Conservation (phyloP, 2,797 vertebrate genomes). For the Chelon labrosus region DNA sequence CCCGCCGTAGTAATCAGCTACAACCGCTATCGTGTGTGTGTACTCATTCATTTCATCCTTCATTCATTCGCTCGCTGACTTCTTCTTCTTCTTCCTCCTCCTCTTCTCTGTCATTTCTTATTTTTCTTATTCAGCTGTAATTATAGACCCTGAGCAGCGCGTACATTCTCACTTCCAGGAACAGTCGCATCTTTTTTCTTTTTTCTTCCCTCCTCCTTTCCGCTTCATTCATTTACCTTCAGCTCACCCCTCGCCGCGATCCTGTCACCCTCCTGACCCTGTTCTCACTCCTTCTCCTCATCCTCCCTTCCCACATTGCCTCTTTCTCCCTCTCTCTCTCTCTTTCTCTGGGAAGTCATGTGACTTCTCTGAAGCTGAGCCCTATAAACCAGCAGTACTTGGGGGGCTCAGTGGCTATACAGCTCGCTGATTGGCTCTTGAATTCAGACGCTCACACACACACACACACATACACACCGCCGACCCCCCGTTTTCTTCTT, state of each 20-base stretch:
- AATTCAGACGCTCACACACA: conserved; percentile 53
- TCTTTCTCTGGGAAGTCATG: conserved; percentile 85
- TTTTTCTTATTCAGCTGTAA: conserved; percentile 66
- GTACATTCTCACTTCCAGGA: conserved; percentile 60
- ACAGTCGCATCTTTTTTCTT: conserved; percentile 32
- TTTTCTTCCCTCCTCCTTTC: conserved; percentile 22
- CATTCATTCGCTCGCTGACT: conserved; percentile 47
- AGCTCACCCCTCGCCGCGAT: conserved; percentile 62
- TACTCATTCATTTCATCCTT: conserved; percentile 54
- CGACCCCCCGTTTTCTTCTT: conserved; percentile 69
- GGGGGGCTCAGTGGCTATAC: conserved; percentile 79
- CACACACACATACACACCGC: conserved; percentile 22
- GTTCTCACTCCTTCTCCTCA: conserved; percentile 55
- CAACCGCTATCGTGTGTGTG: conserved; percentile 36
- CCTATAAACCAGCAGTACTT: conserved; percentile 86
- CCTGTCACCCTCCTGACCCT: conserved; percentile 72
- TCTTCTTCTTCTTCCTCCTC: neutral
- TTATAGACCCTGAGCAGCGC: conserved; percentile 53
- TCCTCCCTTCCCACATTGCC: conserved; percentile 59
- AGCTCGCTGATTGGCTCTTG: conserved; percentile 72
- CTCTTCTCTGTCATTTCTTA: conserved; percentile 49
- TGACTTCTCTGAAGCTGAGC: conserved; percentile 88
- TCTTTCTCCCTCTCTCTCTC: conserved; percentile 39
- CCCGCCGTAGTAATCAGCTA: conserved; percentile 35
- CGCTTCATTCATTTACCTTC: conserved; percentile 57